Percentiles rank a stretch among this genome's conserved stretches.
Evolutionary conservation across 2,797 vertebrate genomes (phyloP).

Genomic region (Delichon dasypus): DNA sequence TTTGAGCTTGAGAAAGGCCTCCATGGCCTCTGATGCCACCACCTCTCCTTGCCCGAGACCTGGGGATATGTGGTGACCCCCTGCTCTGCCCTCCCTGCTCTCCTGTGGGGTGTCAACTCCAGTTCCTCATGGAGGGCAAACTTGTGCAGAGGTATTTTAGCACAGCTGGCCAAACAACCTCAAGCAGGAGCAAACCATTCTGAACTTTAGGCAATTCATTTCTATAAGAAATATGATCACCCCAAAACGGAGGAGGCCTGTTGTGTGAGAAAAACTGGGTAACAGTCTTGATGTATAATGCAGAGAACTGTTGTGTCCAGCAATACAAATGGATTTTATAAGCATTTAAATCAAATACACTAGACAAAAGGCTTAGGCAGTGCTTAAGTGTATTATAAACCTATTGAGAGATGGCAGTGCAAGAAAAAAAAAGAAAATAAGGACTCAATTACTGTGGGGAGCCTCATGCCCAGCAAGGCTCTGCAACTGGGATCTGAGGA

Average conservation of each 20-base stretch:
- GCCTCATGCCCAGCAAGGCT: not conserved
- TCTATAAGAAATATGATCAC: not conserved
- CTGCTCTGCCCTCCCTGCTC: not conserved
- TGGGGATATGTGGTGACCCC: accelerated
- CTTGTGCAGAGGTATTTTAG: not conserved
- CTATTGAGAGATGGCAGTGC: not conserved
- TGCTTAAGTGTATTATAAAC: not conserved
- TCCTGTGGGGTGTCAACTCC: not conserved
- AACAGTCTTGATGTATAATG: not conserved
- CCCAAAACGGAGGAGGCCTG: not conserved
- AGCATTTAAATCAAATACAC: not conserved
- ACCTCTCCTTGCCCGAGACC: accelerated
- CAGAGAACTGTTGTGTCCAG: not conserved
- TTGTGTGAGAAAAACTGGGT: not conserved
- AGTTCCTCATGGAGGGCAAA: not conserved
- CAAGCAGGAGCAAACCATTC: not conserved
- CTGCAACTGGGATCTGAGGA: not conserved
- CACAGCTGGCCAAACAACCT: not conserved
- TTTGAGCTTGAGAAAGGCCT: not conserved
- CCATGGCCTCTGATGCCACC: not conserved
- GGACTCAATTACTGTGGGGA: not conserved
- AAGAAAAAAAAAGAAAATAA: not conserved
- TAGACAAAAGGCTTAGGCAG: not conserved
- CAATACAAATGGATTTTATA: not conserved
- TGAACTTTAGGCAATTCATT: not conserved